These are phyloP conservation scores for Anastrepha obliqua DNA, from an alignment of 1,140 invertebrate species.

Conservation along the genomic window DNA sequence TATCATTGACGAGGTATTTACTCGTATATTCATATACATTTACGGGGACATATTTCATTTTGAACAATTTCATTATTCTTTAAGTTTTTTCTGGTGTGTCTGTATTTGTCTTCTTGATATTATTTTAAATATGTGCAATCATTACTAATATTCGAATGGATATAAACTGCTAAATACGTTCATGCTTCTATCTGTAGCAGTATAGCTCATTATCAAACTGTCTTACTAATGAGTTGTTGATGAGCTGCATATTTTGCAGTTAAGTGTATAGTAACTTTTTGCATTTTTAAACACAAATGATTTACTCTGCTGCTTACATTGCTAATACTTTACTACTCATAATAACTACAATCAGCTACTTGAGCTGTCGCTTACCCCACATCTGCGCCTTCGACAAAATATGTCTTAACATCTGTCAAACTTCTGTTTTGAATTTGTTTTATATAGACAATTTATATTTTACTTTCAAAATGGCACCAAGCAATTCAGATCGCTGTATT, in stretches of 20 bases:
- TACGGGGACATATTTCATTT: neutral
- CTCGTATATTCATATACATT: neutral
- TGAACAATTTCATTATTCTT: too few species aligned
- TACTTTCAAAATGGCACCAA: too few species aligned
- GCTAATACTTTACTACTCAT: neutral
- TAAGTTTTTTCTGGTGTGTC: neutral
- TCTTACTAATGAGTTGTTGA: too few species aligned
- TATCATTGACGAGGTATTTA: neutral
- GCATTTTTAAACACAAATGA: neutral
- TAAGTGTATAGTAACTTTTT: neutral
- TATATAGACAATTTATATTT: too few species aligned
- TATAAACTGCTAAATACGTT: too few species aligned
- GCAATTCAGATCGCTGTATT: too few species aligned
- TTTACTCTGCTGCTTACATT: slow-evolving; percentile 13
- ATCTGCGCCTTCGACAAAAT: too few species aligned
- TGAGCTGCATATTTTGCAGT: too few species aligned
- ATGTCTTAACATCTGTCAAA: too few species aligned
- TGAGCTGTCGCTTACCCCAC: neutral
- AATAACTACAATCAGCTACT: neutral
- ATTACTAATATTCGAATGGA: neutral
- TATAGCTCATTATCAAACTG: too few species aligned
- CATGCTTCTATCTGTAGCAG: too few species aligned
- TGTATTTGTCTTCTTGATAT: neutral
- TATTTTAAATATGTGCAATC: neutral
- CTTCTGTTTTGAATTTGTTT: too few species aligned